Conservation (phyloP, 1,140 invertebrate species). For the Euwallacea fornicatus region DNA sequence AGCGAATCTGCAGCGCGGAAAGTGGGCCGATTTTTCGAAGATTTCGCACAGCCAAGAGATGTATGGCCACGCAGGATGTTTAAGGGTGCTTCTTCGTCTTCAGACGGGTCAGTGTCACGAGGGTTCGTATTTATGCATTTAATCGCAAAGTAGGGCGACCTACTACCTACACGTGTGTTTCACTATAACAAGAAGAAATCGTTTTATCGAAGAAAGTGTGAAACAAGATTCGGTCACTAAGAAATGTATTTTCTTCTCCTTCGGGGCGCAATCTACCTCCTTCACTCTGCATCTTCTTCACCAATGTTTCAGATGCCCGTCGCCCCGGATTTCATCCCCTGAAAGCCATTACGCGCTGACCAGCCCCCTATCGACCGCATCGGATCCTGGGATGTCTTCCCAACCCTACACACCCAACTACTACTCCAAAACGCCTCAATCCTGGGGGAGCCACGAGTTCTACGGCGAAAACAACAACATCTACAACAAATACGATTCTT, state of each 20-base stretch:
- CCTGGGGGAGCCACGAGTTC: slow-evolving; percentile 41
- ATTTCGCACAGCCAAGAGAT: slow-evolving; percentile 7
- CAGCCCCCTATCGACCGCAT: slow-evolving; percentile 45
- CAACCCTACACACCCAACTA: slow-evolving; percentile 50
- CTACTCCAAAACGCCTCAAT: slow-evolving; percentile 36
- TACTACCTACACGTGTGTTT: too few relatives aligned
- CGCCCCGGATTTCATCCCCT: slow-evolving; percentile 48
- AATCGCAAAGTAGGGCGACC: neutral
- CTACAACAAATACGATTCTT: slow-evolving; percentile 46
- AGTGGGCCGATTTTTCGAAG: slow-evolving; percentile 18
- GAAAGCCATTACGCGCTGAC: slow-evolving; percentile 47
- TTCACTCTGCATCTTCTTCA: neutral
- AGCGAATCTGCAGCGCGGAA: slow-evolving; percentile 23
- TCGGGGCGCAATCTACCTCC: neutral
- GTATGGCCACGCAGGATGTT: slow-evolving; percentile 25
- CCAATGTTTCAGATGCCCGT: slow-evolving; percentile 42
- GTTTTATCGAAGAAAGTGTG: neutral
- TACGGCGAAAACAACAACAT: slow-evolving; percentile 52
- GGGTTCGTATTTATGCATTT: too few relatives aligned
- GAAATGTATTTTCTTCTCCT: neutral
- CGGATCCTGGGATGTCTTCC: slow-evolving; percentile 50
- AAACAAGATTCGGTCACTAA: slow-evolving; percentile 5
- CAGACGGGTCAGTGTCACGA: slow-evolving; percentile 29
- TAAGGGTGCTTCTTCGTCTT: slow-evolving; percentile 26
- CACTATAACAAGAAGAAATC: too few relatives aligned